These are phyloP conservation scores for Phoebastria nigripes DNA, from an alignment of 2,797 vertebrate genomes.

Conservation along the genomic window DNA sequence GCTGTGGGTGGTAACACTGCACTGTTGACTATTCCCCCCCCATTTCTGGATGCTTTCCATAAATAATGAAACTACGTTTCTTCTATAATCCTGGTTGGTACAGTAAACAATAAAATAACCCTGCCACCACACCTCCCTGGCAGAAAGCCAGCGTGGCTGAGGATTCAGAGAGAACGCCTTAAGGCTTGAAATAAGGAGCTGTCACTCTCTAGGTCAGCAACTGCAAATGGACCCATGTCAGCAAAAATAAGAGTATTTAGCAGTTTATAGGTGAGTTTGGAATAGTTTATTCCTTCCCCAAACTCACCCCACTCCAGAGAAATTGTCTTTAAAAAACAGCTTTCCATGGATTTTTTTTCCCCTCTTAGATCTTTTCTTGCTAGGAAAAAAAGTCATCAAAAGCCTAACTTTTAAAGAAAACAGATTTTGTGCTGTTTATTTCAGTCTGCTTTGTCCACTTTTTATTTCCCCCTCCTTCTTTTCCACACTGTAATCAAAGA, in stretches of 20 bases:
- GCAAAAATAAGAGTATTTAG: neutral
- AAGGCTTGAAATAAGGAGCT: conserved; percentile 9
- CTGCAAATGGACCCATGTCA: neutral
- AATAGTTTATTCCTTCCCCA: neutral
- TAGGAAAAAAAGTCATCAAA: neutral
- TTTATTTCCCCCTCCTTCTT: neutral
- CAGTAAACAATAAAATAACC: neutral
- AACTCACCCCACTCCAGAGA: neutral
- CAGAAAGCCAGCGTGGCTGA: neutral
- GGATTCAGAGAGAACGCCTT: neutral
- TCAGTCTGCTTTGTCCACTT: neutral
- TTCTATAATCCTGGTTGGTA: neutral
- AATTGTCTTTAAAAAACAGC: neutral
- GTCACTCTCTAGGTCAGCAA: neutral
- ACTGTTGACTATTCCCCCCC: neutral
- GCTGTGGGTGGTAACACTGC: neutral
- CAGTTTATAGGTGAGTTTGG: neutral
- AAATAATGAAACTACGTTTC: neutral
- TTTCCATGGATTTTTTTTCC: neutral
- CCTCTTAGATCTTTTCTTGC: neutral
- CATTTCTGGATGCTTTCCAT: neutral
- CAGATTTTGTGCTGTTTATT: neutral
- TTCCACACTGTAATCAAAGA: neutral
- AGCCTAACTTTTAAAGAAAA: neutral
- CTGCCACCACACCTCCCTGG: neutral